Base-by-base conservation (phyloP, 2,113 vertebrate genomes). In the Promerops cafer region DNA sequence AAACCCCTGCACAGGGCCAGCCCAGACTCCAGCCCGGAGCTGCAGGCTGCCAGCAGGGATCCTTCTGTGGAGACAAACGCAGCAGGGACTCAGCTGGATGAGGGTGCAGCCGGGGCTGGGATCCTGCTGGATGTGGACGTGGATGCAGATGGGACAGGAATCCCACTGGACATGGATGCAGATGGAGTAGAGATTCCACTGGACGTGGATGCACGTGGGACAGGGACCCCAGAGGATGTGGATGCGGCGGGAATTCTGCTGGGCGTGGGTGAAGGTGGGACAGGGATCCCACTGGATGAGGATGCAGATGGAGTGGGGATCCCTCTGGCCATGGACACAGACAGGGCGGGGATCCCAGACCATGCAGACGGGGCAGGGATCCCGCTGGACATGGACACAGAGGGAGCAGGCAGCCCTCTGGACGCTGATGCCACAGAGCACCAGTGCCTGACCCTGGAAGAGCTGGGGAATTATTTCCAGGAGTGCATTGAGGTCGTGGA, bases 401-500 rank as follows among this genome's bases (percentile, higher is more conserved):
- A 94, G 66, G 72, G 80, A 40, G 50, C 71, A 18, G 80, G 94
- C 30, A n/a, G 50, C 64, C 70, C 93, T 44, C 40, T 89, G 79
- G 92, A 42, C 0, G 10, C 33, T 0, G 66, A 52, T 3, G 6
- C 84, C 8, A 7, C 20, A 0, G 88, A 95, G 33, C 84, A 49
- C 11, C 86, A 45, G 27, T 85, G 61, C 52, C 81, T 98, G 72
- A 98, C 90, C 82, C 57, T 98, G 1, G 97, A 97, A 31, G 98
- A 98, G 87, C 96, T 98, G 26, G 98, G 98, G 1, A 47, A 85
- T 7, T 97, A 97, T 28, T 98, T 98, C 95, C 98, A 98, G 82
- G 93, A 98, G 57, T 99, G 98, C 90, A 98, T 99, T 3, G 98
- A 98, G 37, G 98, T 98, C 4, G 99, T 99, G 13, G 98, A 98